Base-by-base conservation (phyloP, 2,888 invertebrate species). In the Chloroclystis v-ata region DNA sequence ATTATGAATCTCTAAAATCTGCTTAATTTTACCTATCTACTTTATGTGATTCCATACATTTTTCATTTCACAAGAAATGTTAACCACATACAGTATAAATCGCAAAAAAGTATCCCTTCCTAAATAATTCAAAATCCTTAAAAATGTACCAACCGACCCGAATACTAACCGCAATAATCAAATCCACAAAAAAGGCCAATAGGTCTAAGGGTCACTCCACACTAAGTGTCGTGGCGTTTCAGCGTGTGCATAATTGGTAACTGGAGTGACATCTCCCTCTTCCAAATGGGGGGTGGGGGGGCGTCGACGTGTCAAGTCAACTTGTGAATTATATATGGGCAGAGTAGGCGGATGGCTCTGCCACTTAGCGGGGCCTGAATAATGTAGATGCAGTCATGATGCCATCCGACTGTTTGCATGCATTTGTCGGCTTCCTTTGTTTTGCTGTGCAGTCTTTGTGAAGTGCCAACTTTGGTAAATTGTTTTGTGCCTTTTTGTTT, bases 281-380 rank as follows among this genome's bases (percentile, higher is more conserved):
- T n/a, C n/a, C n/a, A n/a, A 55, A 61, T 65, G 61, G 61, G 32
- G 32, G n/a, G 6, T n/a, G 32, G 16, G 16, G 69, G 69, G 70
- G 82, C 78, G 85, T 65, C 83, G 86, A 85, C 85, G 83, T 86
- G 87, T 85, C 86, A 86, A 83, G 83, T 78, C 78, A 63, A 61
- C 49, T 57, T 42, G 65, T 87, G 85, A 87, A 87, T 87, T 75
- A 87, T 79, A 82, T 81, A 87, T 85, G 70, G 67, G 59, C 63
- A 72, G 75, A 68, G 73, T 67, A 76, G 75, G 70, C 75, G 80
- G 82, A 83, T 84, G 78, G 82, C 78, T 78, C 75, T 75, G 73
- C 81, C 85, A 84, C 87, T 87, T 85, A 86, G 78, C 67, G 71
- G 62, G 58, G 56, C 28, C 63, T 87, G 82, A 86, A 87, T 87